Evolutionary conservation across 2,888 invertebrate species (phyloP).

Genomic region (Mythimna ferrago): DNA sequence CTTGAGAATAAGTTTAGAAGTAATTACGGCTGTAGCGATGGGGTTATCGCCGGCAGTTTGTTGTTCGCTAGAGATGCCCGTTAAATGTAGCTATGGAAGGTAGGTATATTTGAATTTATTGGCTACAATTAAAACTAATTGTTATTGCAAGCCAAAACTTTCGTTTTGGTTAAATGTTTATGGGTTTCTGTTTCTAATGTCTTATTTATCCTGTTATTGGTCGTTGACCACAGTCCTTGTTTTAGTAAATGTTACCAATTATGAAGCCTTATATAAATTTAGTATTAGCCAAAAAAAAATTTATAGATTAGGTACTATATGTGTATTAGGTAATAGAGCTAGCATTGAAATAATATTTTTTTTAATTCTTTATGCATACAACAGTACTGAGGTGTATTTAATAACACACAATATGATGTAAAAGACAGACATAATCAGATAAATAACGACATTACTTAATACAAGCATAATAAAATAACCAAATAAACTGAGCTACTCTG

Average conservation of each 20-base stretch:
- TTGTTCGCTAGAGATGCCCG: conserved; percentile 21
- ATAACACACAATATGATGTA: background rate
- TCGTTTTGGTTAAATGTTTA: conserved; percentile 20
- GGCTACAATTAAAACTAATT: conserved; percentile 40
- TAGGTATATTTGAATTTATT: conserved; percentile 42
- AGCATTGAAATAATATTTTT: too few species aligned
- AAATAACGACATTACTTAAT: conserved; percentile 18
- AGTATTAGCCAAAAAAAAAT: background rate
- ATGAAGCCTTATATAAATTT: too few species aligned
- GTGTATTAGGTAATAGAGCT: too few species aligned
- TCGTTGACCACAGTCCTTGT: background rate
- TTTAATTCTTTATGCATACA: too few species aligned
- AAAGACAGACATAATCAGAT: background rate
- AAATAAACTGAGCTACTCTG: conserved; percentile 29
- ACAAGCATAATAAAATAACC: conserved; percentile 35
- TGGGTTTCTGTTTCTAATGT: background rate
- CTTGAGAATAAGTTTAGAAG: conserved; percentile 53
- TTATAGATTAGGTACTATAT: conserved; percentile 9
- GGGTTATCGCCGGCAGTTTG: conserved; percentile 26
- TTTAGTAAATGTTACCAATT: background rate
- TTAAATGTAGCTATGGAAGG: conserved; percentile 20
- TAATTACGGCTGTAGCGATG: conserved; percentile 44
- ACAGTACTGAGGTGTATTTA: too few species aligned
- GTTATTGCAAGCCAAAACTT: conserved; percentile 33
- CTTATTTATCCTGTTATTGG: conserved; percentile 7